Conservation (phyloP, 2,797 vertebrate genomes). For the Crenuchus spilurus region DNA sequence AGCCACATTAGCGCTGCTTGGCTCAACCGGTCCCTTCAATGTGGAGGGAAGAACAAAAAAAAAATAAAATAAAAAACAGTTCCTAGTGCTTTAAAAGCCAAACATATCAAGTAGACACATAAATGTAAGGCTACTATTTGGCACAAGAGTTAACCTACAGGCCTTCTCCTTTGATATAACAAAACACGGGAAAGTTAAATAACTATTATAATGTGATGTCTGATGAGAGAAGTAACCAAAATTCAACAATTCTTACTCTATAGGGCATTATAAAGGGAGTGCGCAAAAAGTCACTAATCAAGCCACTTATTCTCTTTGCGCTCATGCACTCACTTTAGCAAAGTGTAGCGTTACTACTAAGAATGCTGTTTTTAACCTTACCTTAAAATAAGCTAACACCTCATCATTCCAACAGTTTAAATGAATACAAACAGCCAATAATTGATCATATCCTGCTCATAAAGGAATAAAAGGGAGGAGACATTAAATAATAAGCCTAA, state of each 20-base stretch:
- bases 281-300: not conserved
- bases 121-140: slow-evolving; percentile 32
- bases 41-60: not conserved
- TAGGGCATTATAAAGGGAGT: not conserved
- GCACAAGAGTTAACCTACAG: slow-evolving; percentile 4
- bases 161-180: not conserved
- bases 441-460: slow-evolving; percentile 37
- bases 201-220: not conserved
- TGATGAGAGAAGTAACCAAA: slow-evolving; percentile 3
- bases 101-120: slow-evolving; percentile 16
- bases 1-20: slow-evolving; percentile 6
- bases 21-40: not conserved
- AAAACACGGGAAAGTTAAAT: not conserved
- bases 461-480: not conserved
- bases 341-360: slow-evolving; percentile 41
- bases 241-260: not conserved
- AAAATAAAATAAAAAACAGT: slow-evolving; percentile 8
- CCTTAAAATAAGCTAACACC: slow-evolving; percentile 47
- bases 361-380: slow-evolving; percentile 6
- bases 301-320: not conserved
- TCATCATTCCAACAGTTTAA: slow-evolving; percentile 18
- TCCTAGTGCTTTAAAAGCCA: slow-evolving; percentile 9
- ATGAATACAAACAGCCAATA: slow-evolving; percentile 53
- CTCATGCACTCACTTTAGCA: not conserved
- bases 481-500: slow-evolving; percentile 46